A percentile compares a stretch with the other conserved stretches of the same genome.
These are phyloP conservation scores for Amphiduros pacificus DNA, from an alignment of 2,888 invertebrate species.

Conservation along the genomic window DNA sequence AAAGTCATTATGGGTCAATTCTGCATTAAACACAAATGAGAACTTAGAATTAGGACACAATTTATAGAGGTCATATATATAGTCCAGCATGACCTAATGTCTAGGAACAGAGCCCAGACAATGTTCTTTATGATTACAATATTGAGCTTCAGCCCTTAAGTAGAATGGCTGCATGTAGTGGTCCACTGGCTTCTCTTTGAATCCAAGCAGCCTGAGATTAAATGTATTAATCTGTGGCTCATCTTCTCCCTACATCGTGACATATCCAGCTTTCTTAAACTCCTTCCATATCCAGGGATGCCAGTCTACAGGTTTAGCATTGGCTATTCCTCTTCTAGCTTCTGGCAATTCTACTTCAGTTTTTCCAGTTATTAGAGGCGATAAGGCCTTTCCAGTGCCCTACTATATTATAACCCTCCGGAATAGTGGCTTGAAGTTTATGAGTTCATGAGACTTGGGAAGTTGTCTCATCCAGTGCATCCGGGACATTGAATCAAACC, in stretches of 20 bases:
- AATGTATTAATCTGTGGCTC: constrained; percentile 82
- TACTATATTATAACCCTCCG: constrained; percentile 23
- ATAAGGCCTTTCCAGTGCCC: constrained; percentile 9
- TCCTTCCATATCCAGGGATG: constrained; percentile 87
- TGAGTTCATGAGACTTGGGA: constrained; percentile 41
- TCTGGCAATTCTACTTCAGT: constrained; percentile 14
- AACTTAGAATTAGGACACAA: constrained; percentile 78
- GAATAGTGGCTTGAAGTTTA: constrained; percentile 34
- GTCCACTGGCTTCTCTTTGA: constrained; percentile 79
- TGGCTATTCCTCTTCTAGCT: constrained; percentile 60
- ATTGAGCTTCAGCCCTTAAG: not conserved
- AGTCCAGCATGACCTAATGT: constrained; percentile 63
- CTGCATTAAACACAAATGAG: constrained; percentile 83
- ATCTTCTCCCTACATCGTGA: constrained; percentile 84
- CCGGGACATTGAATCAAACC: constrained; percentile 84
- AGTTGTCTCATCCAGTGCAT: constrained; percentile 61
- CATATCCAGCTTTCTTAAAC: constrained; percentile 64
- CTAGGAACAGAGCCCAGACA: constrained; percentile 76
- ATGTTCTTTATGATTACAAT: constrained; percentile 10
- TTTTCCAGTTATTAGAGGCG: constrained; percentile 16
- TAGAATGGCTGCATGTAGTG: constrained; percentile 77
- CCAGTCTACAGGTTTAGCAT: constrained; percentile 70
- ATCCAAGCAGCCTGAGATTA: constrained; percentile 79
- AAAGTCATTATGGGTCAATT: constrained; percentile 83
- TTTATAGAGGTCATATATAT: constrained; percentile 64